Evolutionary conservation across 2,888 invertebrate genomes (phyloP).

Genomic region (Dyspetes luteomarginatus): DNA sequence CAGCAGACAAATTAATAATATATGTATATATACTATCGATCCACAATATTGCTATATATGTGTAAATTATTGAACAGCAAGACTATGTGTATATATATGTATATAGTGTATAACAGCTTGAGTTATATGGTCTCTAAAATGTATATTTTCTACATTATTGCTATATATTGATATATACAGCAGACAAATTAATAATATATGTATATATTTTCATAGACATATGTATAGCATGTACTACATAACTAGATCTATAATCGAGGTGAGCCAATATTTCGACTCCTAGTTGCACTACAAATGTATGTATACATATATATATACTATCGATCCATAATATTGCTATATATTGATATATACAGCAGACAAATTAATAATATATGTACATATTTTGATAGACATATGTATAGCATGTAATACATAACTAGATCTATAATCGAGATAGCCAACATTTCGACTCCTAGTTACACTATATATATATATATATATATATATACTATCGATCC

Average conservation of each 20-base stretch:
- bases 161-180: no score
- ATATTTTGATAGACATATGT: not conserved
- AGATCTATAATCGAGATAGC: conserved; percentile 20
- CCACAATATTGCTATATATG: conserved; percentile 3
- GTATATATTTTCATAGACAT: not conserved
- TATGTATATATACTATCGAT: no score
- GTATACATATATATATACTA: no score
- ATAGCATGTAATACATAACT: conserved; percentile 3
- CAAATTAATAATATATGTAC: no score
- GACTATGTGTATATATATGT: no score
- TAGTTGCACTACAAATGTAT: conserved; percentile 44
- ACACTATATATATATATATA: conserved; percentile 22
- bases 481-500: not conserved
- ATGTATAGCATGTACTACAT: not conserved
- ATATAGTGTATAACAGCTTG: no score
- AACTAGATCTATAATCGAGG: conserved; percentile 20
- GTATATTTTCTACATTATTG: not conserved
- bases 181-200: no score
- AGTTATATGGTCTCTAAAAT: no score
- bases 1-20: no score
- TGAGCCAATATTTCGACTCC: conserved; percentile 47
- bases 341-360: no score
- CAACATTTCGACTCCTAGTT: conserved; percentile 52
- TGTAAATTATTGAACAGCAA: no score
- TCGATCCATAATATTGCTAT: no score